Evolutionary conservation across 2,113 vertebrate genomes (phyloP), one percentile per base, ranked within the genome.

Genomic region (Pimephales promelas): DNA sequence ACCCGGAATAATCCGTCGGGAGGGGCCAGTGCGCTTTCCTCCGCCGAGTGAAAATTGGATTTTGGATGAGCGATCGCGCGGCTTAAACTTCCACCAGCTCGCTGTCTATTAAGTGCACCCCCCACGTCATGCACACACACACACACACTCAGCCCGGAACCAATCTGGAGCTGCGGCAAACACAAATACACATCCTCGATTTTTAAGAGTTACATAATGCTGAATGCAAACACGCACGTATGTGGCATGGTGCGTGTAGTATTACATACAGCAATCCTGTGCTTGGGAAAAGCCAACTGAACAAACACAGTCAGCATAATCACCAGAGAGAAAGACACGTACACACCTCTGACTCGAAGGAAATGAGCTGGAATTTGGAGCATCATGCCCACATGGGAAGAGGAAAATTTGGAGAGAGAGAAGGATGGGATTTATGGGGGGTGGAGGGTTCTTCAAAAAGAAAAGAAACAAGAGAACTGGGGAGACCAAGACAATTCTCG

Each of bases 31-130:
- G 43, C 71, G 20, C 84, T 85, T 87, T 81, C 54, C 83, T 62
- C 77, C 76, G 26, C 81, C 34, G 81, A 76, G 85, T 78, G 81
- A 85, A 87, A 87, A 87, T 83, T 87, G 84, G 86, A 87, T 87
- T 85, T 87, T 83, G 86, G 81, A 83, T 87, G 84, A 87, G 84
- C 84, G 77, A 87, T 87, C 81, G 79, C 75, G 70, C 52, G 56
- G 84, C 86, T 87, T 85, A 87, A 87, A 87, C 70, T 79, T 83
- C 52, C 81, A 83, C 81, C 70, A 81, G 84, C 84, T 64, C 24
- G 76, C 71, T 47, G 76, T 85, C 81, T 85, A 84, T 85, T 87
- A 83, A 83, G 81, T 71, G 83, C 84, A 83, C 83, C 72, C 78
- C 76, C 80, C 78, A 54, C 64, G 31, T 70, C 47, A 81, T 22